Base-by-base conservation (phyloP, 2,113 vertebrate species). In the Syrrhaptes paradoxus region DNA sequence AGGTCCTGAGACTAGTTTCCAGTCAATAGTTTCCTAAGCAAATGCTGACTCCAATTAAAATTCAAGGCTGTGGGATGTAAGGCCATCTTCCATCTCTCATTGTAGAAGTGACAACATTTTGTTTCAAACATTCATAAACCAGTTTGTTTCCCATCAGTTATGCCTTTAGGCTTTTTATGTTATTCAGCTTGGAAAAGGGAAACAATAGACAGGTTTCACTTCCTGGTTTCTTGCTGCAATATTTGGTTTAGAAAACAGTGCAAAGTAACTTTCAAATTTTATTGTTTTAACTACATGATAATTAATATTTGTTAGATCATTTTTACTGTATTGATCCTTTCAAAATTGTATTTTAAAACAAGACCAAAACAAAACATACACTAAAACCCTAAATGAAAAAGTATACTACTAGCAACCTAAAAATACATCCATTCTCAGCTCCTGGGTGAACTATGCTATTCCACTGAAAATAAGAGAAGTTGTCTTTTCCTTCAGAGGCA, bases 121-220 rank as follows among this genome's bases (percentile, higher is more conserved):
- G 16, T 77, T 89, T 70, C 73, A 62, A 62, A 67, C n/a, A 48
- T 7, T 32, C 55, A 59, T 32, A 87, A 93, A 70, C 18, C 21
- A 65, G 55, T 70, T 87, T 89, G 54, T 59, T 91, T 89, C 45
- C 36, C 52, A 85, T 18, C 45, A 73, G 48, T 71, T 62, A 70
- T 1, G 24, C 58, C 76, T 28, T 74, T 12, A 67, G 62, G 54
- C 45, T 58, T 72, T 85, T 84, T 45, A 79, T 31, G 88, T 72
- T 31, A 32, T 32, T 87, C 83, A 72, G 38, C 34, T 63, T 49
- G 7, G 67, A 75, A 92, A 80, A 92, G 34, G 5, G 19, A 54
- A 87, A 93, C 73, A 86, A 71, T 19, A 85, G 49, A 38, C 26
- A 90, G 34, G 74, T 89, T 93, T 87, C n/a, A 87, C 85, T 97